phyloP scores from a whole-genome alignment of 2,113 vertebrate genomes.

The Cyphomyrus discorhynchus region DNA sequence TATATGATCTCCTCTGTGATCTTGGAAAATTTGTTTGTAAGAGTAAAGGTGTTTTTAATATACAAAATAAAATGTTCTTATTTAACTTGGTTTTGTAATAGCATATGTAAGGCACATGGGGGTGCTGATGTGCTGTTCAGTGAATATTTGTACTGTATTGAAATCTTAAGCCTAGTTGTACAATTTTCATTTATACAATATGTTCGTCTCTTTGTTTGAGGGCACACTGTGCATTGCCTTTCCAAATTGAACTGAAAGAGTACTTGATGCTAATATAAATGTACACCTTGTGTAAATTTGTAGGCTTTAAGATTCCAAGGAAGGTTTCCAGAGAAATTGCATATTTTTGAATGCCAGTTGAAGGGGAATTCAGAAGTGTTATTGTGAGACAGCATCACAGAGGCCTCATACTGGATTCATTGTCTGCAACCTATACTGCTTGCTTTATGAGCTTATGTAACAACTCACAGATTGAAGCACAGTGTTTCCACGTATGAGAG shows the following conservation, averaged over 20 bases:
- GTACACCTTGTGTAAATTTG: slow-evolving; percentile 11
- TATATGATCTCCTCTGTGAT: not conserved
- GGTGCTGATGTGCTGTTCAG: slow-evolving; percentile 1
- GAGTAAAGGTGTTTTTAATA: not conserved
- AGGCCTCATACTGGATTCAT: not conserved
- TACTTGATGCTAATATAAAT: slow-evolving; percentile 6
- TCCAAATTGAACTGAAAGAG: slow-evolving; percentile 20
- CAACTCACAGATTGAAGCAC: not conserved
- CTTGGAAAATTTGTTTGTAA: not conserved
- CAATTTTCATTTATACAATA: not conserved
- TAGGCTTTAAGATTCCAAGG: slow-evolving; percentile 21
- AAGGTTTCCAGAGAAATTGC: slow-evolving; percentile 12
- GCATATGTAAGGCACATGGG: not conserved
- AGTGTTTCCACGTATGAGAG: not conserved
- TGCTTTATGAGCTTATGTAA: not conserved
- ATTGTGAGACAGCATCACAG: not conserved
- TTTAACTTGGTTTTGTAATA: not conserved
- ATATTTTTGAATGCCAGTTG: slow-evolving; percentile 2
- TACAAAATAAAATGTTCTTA: not conserved
- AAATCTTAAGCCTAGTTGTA: not conserved
- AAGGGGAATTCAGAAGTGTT: not conserved
- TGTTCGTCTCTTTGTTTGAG: slow-evolving; percentile 10
- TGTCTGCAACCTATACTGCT: not conserved
- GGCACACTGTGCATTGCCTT: slow-evolving; percentile 19
- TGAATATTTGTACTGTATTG: slow-evolving; percentile 25